These are phyloP conservation scores for Resseliella maxima DNA, from an alignment of 2,888 invertebrate species.

Conservation along the genomic window DNA sequence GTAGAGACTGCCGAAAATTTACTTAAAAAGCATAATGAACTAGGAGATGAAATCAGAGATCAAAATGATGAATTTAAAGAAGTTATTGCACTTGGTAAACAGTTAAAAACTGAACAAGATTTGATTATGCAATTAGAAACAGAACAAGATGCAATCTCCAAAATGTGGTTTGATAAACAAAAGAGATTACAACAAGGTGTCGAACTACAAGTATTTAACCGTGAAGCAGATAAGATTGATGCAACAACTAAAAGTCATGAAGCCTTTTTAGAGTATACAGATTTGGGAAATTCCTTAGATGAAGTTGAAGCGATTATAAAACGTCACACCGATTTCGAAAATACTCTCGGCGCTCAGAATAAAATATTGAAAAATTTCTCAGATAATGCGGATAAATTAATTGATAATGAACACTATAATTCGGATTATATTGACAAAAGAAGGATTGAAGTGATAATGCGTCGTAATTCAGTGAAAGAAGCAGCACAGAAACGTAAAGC, in stretches of 20 bases:
- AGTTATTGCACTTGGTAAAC: conserved; percentile 81
- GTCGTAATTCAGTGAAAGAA: conserved; percentile 80
- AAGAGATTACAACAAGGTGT: conserved; percentile 87
- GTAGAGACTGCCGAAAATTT: conserved; percentile 92
- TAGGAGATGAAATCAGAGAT: conserved; percentile 89
- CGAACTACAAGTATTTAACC: conserved; percentile 90
- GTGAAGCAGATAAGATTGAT: conserved; percentile 97
- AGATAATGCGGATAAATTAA: conserved; percentile 84
- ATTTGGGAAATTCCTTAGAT: conserved; percentile 88
- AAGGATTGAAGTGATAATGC: conserved; percentile 78
- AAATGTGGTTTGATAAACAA: conserved; percentile 88
- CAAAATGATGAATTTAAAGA: conserved; percentile 92
- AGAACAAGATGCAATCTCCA: conserved; percentile 80
- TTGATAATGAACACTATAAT: conserved; percentile 83
- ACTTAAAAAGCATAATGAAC: conserved; percentile 89
- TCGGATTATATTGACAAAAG: conserved; percentile 78
- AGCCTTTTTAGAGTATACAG: conserved; percentile 89
- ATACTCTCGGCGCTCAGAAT: conserved; percentile 91
- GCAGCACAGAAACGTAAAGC: conserved; percentile 80
- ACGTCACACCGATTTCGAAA: conserved; percentile 93
- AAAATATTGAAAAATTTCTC: conserved; percentile 86
- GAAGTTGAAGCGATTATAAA: conserved; percentile 93
- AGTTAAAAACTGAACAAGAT: conserved; percentile 82
- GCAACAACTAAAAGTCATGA: conserved; percentile 94
- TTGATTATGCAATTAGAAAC: conserved; percentile 78